A percentile compares a stretch with the other conserved stretches of the same genome.
phyloP scores from a whole-genome alignment of 2,113 vertebrate species.

The Sterna hirundo region DNA sequence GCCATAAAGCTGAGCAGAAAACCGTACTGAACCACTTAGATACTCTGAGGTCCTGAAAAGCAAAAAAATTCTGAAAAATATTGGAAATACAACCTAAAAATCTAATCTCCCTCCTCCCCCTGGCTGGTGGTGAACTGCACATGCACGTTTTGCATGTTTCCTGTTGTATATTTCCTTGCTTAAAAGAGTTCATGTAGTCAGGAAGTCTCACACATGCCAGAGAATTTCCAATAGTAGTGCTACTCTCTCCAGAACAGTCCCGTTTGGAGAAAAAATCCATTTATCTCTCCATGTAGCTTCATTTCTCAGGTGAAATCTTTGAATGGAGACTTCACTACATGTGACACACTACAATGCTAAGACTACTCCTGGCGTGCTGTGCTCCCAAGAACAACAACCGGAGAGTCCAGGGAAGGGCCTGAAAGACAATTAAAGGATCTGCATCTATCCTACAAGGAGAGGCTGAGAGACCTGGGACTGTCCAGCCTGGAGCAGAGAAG shows the following conservation, averaged over 20 bases:
- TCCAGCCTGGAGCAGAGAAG: not conserved
- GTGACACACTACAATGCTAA: not conserved
- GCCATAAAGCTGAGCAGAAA: not conserved
- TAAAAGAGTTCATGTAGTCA: not conserved
- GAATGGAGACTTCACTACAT: not conserved
- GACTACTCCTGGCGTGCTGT: not conserved
- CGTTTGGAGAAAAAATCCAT: not conserved
- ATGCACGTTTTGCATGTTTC: not conserved
- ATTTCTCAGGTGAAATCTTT: not conserved
- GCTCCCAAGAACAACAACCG: not conserved
- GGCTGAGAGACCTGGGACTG: not conserved
- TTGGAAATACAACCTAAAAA: not conserved
- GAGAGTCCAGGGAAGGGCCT: not conserved
- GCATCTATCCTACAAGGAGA: not conserved
- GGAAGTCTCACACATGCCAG: not conserved
- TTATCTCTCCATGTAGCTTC: not conserved
- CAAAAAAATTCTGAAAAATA: not conserved
- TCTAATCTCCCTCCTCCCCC: not conserved
- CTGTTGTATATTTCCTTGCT: not conserved
- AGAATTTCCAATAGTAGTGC: not conserved
- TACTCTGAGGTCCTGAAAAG: not conserved
- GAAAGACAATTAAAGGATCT: not conserved
- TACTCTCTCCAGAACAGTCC: not conserved
- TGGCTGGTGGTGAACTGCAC: not conserved
- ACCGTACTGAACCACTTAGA: not conserved